A percentile compares a stretch with the other conserved stretches of the same genome.
Evolutionary conservation across 2,113 vertebrate genomes (phyloP).

Genomic region (Pluvialis apricaria): DNA sequence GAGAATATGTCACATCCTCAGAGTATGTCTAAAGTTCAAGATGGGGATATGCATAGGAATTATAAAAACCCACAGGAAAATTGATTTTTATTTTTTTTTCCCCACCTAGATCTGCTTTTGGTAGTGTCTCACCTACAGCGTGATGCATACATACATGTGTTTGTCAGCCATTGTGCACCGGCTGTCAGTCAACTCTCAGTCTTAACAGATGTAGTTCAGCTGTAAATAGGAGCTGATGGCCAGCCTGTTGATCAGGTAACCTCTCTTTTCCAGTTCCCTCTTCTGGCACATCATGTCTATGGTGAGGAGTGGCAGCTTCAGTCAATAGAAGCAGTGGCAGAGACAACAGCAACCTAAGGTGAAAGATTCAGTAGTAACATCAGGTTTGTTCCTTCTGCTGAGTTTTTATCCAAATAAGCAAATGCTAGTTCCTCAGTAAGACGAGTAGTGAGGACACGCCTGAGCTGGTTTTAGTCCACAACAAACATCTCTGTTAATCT

Average conservation of each 20-base stretch:
- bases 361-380: neutral
- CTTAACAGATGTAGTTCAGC: neutral
- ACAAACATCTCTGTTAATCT: slow-evolving; percentile 5
- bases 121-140: neutral
- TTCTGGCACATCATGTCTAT: neutral
- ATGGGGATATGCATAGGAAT: neutral
- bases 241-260: neutral
- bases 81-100: too few relatives aligned
- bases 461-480: neutral
- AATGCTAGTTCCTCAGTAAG: slow-evolving; percentile 15
- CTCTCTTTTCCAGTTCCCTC: neutral
- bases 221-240: neutral
- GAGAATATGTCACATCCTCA: neutral
- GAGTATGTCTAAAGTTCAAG: neutral
- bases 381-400: neutral
- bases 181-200: neutral
- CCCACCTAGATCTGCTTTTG: neutral
- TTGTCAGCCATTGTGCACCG: neutral
- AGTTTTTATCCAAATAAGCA: slow-evolving; percentile 16
- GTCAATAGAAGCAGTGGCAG: neutral
- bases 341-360: neutral
- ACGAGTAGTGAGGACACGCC: neutral
- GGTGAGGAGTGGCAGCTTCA: neutral
- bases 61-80: neutral
- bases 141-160: neutral